Evolutionary conservation across 2,113 vertebrate genomes (phyloP).

Genomic region (Nicator chloris): DNA sequence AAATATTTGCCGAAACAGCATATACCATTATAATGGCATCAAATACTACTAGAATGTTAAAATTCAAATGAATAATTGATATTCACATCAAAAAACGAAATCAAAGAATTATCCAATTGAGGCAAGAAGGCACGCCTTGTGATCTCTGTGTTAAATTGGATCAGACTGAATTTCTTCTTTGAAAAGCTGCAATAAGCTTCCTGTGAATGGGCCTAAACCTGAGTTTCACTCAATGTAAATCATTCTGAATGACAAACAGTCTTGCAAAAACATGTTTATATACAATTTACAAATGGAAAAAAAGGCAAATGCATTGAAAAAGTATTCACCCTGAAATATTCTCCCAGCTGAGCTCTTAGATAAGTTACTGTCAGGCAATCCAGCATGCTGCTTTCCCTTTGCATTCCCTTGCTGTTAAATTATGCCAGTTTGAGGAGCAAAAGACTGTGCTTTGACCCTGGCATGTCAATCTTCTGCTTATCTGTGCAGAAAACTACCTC

Average conservation of each 20-base stretch:
- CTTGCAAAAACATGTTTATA: constrained; percentile 4
- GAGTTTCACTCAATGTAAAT: constrained; percentile 5
- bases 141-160: constrained; percentile 13
- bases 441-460: constrained; percentile 34
- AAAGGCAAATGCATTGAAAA: neutral
- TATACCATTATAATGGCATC: neutral
- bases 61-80: constrained; percentile 56
- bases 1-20: constrained; percentile 29
- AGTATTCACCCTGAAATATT: constrained; percentile 22
- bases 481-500: neutral
- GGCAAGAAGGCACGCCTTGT: neutral
- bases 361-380: constrained; percentile 4
- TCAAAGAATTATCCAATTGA: constrained; percentile 48
- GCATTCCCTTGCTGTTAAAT: neutral
- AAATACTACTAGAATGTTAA: constrained; percentile 14
- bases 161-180: neutral
- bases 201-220: constrained; percentile 13
- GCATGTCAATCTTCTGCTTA: constrained; percentile 2
- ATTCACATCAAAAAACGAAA: constrained; percentile 35
- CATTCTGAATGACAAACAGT: constrained; percentile 22
- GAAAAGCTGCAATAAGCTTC: neutral
- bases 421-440: neutral
- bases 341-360: neutral
- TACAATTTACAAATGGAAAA: constrained; percentile 11
- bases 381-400: constrained; percentile 6